These are phyloP conservation scores for Antennarius maculatus DNA, from an alignment of 2,797 vertebrate genomes.

Conservation along the genomic window DNA sequence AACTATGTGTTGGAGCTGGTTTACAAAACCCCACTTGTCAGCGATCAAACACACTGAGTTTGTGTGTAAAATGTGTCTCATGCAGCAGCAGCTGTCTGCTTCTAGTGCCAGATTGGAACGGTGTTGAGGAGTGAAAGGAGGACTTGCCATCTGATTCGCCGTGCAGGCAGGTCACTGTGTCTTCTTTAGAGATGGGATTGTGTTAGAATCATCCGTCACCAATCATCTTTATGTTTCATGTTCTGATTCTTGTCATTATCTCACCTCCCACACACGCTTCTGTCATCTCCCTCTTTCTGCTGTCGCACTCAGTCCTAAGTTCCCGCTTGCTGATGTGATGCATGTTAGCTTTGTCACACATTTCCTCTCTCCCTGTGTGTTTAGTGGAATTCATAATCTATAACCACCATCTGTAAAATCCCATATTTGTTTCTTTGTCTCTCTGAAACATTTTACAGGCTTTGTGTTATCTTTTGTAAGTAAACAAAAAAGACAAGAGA, in stretches of 20 bases:
- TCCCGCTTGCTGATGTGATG: slow-evolving; percentile 49
- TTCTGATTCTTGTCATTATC: slow-evolving; percentile 36
- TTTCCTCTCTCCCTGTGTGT: slow-evolving; percentile 8
- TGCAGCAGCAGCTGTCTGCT: slow-evolving; percentile 54
- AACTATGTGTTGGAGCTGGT: slow-evolving; percentile 2
- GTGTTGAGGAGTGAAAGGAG: slow-evolving; percentile 33
- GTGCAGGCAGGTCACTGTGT: slow-evolving; percentile 28
- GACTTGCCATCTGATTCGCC: background rate
- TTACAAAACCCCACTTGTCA: slow-evolving; percentile 28
- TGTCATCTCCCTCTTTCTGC: slow-evolving; percentile 29
- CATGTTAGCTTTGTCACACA: slow-evolving; percentile 39
- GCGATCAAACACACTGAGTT: slow-evolving; percentile 35
- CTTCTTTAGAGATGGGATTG: slow-evolving; percentile 21
- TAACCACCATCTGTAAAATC: slow-evolving; percentile 53
- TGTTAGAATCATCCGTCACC: slow-evolving; percentile 23
- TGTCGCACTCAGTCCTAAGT: slow-evolving; percentile 29
- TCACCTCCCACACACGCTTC: slow-evolving; percentile 32
- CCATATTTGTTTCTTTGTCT: slow-evolving; percentile 29
- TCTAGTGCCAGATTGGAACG: slow-evolving; percentile 50
- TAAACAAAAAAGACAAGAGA: slow-evolving; percentile 14
- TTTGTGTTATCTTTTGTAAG: slow-evolving; percentile 18
- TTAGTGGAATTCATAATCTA: slow-evolving; percentile 50
- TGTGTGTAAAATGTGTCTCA: slow-evolving; percentile 49
- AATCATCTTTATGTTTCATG: slow-evolving; percentile 29
- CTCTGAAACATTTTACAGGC: slow-evolving; percentile 19